These are phyloP conservation scores for Natrix natrix DNA, from an alignment of 2,797 vertebrate species.

Conservation along the genomic window DNA sequence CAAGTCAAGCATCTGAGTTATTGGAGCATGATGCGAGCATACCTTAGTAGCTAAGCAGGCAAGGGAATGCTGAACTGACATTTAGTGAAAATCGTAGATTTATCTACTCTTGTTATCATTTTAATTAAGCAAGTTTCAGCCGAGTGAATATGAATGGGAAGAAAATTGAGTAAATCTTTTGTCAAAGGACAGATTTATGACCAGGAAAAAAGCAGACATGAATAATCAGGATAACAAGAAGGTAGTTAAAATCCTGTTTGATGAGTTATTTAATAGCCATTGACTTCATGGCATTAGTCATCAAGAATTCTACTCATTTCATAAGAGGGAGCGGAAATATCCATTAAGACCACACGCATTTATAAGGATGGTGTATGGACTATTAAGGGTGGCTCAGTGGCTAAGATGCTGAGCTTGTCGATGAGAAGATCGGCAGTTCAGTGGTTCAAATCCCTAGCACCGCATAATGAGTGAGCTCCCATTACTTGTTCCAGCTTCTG, in stretches of 20 bases:
- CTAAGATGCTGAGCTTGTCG: too few relatives aligned
- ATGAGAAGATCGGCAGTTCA: too few relatives aligned
- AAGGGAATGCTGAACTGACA: not conserved
- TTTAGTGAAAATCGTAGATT: conserved; percentile 4
- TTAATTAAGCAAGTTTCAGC: conserved; percentile 36
- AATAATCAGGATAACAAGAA: conserved; percentile 27
- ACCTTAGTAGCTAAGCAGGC: conserved; percentile 1
- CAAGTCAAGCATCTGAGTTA: not conserved
- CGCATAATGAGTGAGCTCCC: too few relatives aligned
- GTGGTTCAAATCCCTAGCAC: too few relatives aligned
- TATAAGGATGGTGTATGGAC: conserved; percentile 3
- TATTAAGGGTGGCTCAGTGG: too few relatives aligned
- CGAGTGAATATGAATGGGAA: conserved; percentile 32
- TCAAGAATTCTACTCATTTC: conserved; percentile 15
- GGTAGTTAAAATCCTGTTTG: conserved; percentile 9
- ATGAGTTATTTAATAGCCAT: conserved; percentile 10
- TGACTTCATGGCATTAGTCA: conserved; percentile 10
- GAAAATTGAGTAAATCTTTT: conserved; percentile 34
- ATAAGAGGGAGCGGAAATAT: not conserved
- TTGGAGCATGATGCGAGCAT: not conserved
- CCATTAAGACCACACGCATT: not conserved
- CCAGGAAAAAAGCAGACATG: not conserved
- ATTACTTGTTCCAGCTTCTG: too few relatives aligned
- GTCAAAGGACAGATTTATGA: conserved; percentile 21
- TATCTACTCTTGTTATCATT: not conserved